Base-by-base conservation (phyloP, 2,888 invertebrate genomes). In the Drosophila buzzatii region DNA sequence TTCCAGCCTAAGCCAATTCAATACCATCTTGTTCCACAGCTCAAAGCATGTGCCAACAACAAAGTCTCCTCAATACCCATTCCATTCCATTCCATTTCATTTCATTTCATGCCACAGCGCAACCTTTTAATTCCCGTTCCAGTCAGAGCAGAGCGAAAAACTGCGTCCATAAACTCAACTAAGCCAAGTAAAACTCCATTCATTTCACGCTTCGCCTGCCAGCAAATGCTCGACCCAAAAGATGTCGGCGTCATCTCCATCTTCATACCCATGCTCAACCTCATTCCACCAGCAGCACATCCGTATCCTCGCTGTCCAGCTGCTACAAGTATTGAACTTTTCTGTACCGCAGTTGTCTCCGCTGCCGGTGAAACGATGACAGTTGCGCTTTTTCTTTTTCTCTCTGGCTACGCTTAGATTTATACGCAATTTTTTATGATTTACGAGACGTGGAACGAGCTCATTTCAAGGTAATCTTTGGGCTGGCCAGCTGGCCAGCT, bases 381-480 rank as follows among this genome's bases (percentile, higher is more conserved):
- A 88, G 81, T 88, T 88, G 85, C 81, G 85, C 70, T 88, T 88
- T 79, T 63, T 66, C 41, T 52, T 69, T 33, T 33, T 33, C 6
- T 33, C 10, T 33, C 60, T 68, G 35, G 55, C 67, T 42, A 55
- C 45, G 76, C 44, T 61, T 69, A 75, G 80, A 81, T 81, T 81
- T 81, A 81, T 81, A 73, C 67, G 82, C 82, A 69, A 66, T 70
- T 82, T 82, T 76, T 73, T 85, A 82, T 85, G 77, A 85, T 85
- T 85, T 82, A 80, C 83, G 82, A 80, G 73, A 31, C 20, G 44
- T 53, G 56, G 37, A 27, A 31, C 31, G 1, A 10, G 51, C 37
- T 77, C 60, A 59, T 64, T 78, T 68, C 51, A 61, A 73, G 76
- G 74, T 78, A 76, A 76, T 78, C 73, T 62, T 59, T 61, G 63